Evolutionary conservation across 2,888 invertebrate species (phyloP).

Genomic region (Dryadula phaetusa): DNA sequence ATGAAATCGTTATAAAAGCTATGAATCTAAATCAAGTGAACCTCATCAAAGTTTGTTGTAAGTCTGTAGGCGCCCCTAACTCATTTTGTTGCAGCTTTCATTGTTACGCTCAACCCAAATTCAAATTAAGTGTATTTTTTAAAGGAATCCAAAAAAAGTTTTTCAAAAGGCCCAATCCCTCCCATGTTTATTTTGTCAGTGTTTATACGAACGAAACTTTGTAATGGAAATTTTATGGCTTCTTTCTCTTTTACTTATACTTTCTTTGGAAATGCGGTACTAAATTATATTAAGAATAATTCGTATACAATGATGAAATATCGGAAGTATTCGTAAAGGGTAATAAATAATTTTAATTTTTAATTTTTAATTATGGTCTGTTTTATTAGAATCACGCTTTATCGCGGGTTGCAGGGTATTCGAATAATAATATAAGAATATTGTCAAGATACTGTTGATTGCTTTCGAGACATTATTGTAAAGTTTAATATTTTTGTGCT

Average conservation of each 20-base stretch:
- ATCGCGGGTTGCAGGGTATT: too few species aligned
- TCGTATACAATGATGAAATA: not conserved
- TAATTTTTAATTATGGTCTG: too few species aligned
- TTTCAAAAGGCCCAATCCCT: slow-evolving; percentile 18
- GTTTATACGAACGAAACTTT: slow-evolving; percentile 28
- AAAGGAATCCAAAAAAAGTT: slow-evolving; percentile 9
- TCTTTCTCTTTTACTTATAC: slow-evolving; percentile 1
- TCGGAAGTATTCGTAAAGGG: not conserved
- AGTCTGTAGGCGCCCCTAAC: slow-evolving; percentile 29
- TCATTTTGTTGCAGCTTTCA: slow-evolving; percentile 21
- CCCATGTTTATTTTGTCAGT: slow-evolving; percentile 21
- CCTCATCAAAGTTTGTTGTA: slow-evolving; percentile 30
- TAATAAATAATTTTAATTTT: not conserved
- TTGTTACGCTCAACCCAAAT: not conserved
- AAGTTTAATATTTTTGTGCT: too few species aligned
- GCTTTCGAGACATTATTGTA: too few species aligned
- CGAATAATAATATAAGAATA: too few species aligned
- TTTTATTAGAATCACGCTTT: too few species aligned
- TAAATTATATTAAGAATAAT: not conserved
- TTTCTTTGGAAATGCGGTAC: not conserved
- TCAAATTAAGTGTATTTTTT: slow-evolving; percentile 19
- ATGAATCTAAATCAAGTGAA: slow-evolving; percentile 37
- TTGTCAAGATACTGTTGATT: too few species aligned
- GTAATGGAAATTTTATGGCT: slow-evolving; percentile 25
- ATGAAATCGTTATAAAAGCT: slow-evolving; percentile 23